phyloP scores from a whole-genome alignment of 2,113 vertebrate genomes.

The Pachyramphus minor region DNA sequence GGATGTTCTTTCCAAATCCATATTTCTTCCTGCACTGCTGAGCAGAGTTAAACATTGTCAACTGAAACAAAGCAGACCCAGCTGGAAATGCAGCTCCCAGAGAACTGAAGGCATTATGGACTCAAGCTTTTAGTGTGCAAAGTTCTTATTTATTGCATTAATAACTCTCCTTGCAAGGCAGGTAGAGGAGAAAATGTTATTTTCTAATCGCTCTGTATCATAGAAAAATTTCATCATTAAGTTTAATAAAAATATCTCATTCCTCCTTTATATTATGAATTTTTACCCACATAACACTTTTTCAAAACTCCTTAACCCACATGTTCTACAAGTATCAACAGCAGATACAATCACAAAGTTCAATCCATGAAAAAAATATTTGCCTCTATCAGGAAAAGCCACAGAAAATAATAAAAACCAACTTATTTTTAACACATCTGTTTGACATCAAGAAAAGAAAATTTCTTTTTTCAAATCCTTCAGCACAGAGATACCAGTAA shows the following conservation, averaged over 20 bases:
- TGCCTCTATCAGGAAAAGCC: not conserved
- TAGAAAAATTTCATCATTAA: fast-evolving
- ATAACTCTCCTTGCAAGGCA: not conserved
- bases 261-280: not conserved
- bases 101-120: not conserved
- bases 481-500: not conserved
- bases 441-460: constrained; percentile 20
- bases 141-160: not conserved
- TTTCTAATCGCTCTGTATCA: not conserved
- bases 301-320: not conserved
- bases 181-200: not conserved
- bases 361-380: not conserved
- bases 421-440: constrained; percentile 27
- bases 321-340: not conserved
- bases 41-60: not conserved
- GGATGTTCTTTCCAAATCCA: constrained; percentile 25
- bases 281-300: not conserved
- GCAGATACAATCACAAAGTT: not conserved
- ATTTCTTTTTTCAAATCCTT: not conserved
- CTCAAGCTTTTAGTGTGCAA: not conserved
- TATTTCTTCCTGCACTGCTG: not conserved
- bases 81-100: not conserved
- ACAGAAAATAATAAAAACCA: not conserved
- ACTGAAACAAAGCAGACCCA: constrained; percentile 46
- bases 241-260: not conserved